phyloP scores from a whole-genome alignment of 1,140 invertebrate species.

The Cyrtorhinus lividipennis region DNA sequence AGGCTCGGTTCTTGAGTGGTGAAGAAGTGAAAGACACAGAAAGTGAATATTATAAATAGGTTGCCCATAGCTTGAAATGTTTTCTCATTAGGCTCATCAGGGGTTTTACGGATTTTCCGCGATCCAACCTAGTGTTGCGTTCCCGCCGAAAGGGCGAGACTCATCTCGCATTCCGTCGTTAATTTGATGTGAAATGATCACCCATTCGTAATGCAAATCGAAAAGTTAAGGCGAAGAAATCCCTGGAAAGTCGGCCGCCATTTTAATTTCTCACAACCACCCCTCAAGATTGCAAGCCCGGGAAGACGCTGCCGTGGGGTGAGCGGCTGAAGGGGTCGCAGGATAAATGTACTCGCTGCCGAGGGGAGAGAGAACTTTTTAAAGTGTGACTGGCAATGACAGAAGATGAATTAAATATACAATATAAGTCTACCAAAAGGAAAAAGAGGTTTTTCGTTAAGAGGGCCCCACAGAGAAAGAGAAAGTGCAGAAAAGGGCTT shows the following conservation, averaged over 20 bases:
- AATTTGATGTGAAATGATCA: too few species aligned
- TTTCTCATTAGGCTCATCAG: too few species aligned
- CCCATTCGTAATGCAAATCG: too few species aligned
- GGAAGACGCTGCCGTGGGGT: background rate
- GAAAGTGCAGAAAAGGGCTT: slow-evolving; percentile 6
- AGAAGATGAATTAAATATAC: slow-evolving; percentile 10
- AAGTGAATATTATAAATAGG: too few species aligned
- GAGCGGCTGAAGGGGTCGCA: background rate
- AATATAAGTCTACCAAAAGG: background rate
- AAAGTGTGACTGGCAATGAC: slow-evolving; percentile 6
- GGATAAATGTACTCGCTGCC: background rate
- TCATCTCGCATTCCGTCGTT: too few species aligned
- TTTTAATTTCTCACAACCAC: background rate
- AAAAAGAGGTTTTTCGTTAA: slow-evolving; percentile 3
- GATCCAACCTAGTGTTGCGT: too few species aligned
- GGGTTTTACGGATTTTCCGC: too few species aligned
- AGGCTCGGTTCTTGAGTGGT: too few species aligned
- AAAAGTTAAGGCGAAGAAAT: too few species aligned
- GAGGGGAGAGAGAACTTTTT: background rate
- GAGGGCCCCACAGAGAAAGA: background rate
- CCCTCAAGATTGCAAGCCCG: background rate
- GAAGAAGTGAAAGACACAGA: too few species aligned
- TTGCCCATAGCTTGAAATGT: too few species aligned
- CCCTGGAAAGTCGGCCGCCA: background rate
- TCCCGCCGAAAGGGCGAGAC: too few species aligned